Base-by-base conservation (phyloP, 2,888 invertebrate species). In the Phanerotoma sp. region DNA sequence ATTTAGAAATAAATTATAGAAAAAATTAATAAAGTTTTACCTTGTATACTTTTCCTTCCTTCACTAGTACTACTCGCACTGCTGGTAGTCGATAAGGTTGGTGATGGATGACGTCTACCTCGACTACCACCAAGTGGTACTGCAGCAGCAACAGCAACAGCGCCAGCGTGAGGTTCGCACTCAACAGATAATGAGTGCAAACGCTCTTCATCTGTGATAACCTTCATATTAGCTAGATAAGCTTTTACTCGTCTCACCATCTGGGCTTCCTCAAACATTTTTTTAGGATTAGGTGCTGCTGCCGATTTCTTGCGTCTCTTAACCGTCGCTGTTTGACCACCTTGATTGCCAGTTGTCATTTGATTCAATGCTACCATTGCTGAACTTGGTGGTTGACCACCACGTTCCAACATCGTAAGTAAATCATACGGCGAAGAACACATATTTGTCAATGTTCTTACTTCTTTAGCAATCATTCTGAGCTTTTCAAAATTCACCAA, bases 241-340 rank as follows among this genome's bases (percentile, higher is more conserved):
- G 97, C 92, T 77, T 97, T 96, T 5, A 98, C 97, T 53, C 96
- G 83, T 25, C 97, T 84, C 52, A 96, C 96, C 98, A 98, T 98
- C 80, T 97, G 95, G 25, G 97, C 96, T 81, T 97, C 96, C 78
- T 97, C 97, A 78, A 95, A 97, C 96, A 97, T 96, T 78, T 96
- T 96, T 79, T 96, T 96, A 48, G 94, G 93, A 79, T 97, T 96
- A 2, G 93, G 93, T 4, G 93, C 90, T 22, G 93, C 89, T 25
- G 91, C 85, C 0, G 94, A 89, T 74, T 94, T 91, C 78, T 94
- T 93, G 65, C 94, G 84, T 65, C 93, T 81, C 73, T 94, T 95
- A 0, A 94, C 93, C 2, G 93, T 94, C 0, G 93, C 89, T 5
- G 75, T 75, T 62, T 75, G 78, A 69, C 89, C 89, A 6, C 89